A percentile compares a stretch with the other conserved stretches of the same genome.
These are phyloP conservation scores for Tenthredo distinguenda DNA, from an alignment of 2,888 invertebrate species.

Conservation along the genomic window DNA sequence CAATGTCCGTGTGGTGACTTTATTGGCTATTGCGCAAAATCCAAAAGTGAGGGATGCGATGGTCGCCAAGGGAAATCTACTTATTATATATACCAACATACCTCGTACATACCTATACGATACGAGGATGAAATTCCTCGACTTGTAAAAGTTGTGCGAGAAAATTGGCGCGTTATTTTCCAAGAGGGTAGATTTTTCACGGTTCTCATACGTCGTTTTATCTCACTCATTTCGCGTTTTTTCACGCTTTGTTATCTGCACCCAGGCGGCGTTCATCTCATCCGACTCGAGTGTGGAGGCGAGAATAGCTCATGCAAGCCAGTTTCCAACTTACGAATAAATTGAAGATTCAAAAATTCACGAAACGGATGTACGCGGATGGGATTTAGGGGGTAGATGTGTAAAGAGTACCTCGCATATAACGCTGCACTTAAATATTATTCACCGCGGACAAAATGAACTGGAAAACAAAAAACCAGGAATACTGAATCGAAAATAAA, in stretches of 20 bases:
- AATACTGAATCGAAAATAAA: background rate
- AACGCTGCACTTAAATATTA: background rate
- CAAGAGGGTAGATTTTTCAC: background rate
- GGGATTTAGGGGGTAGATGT: background rate
- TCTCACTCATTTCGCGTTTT: background rate
- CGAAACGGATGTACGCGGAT: background rate
- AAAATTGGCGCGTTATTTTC: conserved; percentile 24
- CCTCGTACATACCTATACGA: background rate
- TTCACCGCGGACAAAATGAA: background rate
- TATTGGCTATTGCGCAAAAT: conserved; percentile 22
- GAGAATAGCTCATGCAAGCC: background rate
- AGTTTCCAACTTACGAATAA: background rate
- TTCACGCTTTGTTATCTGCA: background rate
- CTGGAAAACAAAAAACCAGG: background rate
- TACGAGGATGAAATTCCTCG: background rate
- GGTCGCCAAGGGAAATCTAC: conserved; percentile 46
- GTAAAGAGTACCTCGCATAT: background rate
- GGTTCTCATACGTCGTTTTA: background rate
- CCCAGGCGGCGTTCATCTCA: background rate
- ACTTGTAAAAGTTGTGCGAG: background rate
- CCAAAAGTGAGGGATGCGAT: background rate
- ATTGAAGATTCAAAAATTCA: conserved; percentile 36
- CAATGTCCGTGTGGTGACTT: conserved; percentile 8
- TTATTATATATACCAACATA: conserved; percentile 9
- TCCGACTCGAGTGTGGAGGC: background rate